Percentiles rank a stretch among this genome's conserved stretches.
phyloP scores from a whole-genome alignment of 2,113 vertebrate species.

The Pampusana beccarii region DNA sequence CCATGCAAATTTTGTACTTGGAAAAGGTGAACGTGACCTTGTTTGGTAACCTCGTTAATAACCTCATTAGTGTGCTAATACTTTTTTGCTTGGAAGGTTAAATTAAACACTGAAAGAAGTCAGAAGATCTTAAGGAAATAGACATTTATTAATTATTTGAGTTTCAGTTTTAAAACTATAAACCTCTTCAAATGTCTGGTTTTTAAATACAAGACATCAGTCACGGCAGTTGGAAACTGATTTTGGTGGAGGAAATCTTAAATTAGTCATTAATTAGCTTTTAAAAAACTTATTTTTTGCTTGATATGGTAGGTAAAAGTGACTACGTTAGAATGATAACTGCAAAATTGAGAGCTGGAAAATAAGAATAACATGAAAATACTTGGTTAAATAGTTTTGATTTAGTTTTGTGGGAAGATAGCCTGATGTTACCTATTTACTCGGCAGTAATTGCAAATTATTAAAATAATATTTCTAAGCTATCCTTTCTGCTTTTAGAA shows the following conservation, averaged over 20 bases:
- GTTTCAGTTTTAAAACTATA: constrained; percentile 9
- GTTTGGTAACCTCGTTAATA: constrained; percentile 37
- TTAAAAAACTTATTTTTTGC: neutral
- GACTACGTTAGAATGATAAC: neutral
- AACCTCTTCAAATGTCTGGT: neutral
- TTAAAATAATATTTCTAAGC: neutral
- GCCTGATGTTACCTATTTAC: neutral
- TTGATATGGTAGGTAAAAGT: neutral
- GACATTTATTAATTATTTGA: neutral
- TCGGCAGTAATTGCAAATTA: neutral
- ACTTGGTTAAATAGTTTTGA: neutral
- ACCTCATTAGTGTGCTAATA: constrained; percentile 54
- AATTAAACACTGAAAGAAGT: constrained; percentile 36
- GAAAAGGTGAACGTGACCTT: constrained; percentile 35
- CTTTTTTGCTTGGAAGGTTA: constrained; percentile 41
- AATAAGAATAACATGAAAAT: neutral
- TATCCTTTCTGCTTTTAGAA: neutral
- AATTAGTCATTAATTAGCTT: neutral
- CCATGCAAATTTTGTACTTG: constrained; percentile 10
- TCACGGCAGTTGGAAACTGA: neutral
- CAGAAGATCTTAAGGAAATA: constrained; percentile 32
- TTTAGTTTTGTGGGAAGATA: neutral
- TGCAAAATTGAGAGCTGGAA: neutral
- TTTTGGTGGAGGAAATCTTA: neutral
- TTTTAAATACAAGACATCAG: neutral